Percentiles rank a stretch among this genome's conserved stretches.
These are phyloP conservation scores for Crossaster papposus DNA, from an alignment of 53 echinoderm and acorn worm species.

Conservation along the genomic window DNA sequence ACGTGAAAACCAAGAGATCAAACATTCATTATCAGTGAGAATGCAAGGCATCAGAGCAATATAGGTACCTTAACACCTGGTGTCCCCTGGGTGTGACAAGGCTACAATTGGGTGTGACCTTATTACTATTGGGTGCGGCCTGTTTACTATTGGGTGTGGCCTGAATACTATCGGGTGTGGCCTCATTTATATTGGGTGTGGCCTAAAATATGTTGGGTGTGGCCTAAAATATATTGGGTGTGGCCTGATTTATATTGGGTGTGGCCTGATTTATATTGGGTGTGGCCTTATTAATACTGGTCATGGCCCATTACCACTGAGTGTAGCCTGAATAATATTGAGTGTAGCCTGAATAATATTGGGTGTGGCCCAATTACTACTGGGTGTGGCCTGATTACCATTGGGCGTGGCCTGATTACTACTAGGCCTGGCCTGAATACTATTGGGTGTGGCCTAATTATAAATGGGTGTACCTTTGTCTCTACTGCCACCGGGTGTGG, in stretches of 20 bases:
- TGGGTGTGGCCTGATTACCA: neutral
- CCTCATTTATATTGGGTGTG: neutral
- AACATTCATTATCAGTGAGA: neutral
- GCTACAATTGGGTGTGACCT: neutral
- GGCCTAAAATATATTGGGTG: neutral
- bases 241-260: neutral
- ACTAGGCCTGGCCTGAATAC: neutral
- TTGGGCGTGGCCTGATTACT: neutral
- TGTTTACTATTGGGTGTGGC: neutral
- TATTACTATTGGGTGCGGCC: neutral
- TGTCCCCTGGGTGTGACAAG: neutral
- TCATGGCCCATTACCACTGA: neutral
- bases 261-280: neutral
- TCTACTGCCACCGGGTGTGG: slow-evolving; percentile 38
- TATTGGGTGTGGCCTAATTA: neutral
- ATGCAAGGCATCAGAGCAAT: neutral
- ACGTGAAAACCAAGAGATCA: slow-evolving; percentile 2
- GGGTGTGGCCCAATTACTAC: neutral
- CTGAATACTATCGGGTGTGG: neutral
- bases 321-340: neutral
- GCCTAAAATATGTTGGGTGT: neutral
- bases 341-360: neutral
- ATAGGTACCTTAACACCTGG: slow-evolving; percentile 36
- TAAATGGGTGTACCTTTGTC: slow-evolving; percentile 28
- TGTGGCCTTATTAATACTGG: neutral